phyloP scores from a whole-genome alignment of 2,113 vertebrate species.

The Neolamprologus variostigma region DNA sequence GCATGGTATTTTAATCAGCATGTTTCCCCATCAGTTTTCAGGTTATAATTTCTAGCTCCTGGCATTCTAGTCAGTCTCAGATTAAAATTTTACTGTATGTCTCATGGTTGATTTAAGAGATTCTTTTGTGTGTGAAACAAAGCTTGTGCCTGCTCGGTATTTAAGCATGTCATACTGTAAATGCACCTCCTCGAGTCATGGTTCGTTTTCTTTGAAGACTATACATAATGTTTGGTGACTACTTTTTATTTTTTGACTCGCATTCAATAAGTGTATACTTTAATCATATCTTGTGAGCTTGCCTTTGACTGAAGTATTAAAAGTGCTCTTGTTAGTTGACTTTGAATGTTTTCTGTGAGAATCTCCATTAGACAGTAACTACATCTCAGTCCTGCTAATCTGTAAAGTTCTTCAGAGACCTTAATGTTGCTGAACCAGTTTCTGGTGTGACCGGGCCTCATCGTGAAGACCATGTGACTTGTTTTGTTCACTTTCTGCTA shows the following conservation, averaged over 20 bases:
- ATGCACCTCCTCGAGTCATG: background rate
- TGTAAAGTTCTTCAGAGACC: background rate
- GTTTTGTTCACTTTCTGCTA: background rate
- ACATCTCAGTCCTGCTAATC: background rate
- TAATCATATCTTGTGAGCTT: background rate
- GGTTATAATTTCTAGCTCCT: background rate
- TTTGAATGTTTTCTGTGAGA: constrained; percentile 25
- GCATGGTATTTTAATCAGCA: background rate
- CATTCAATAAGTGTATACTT: background rate
- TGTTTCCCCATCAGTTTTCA: background rate
- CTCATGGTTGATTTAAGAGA: background rate
- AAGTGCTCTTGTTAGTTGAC: constrained; percentile 57
- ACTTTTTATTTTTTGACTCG: background rate
- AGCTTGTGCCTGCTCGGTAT: background rate
- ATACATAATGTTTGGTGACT: constrained; percentile 12
- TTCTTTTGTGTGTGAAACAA: background rate
- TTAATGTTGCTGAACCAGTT: background rate
- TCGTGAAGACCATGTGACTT: background rate
- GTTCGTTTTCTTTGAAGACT: background rate
- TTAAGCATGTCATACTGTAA: background rate
- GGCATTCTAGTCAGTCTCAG: constrained; percentile 4
- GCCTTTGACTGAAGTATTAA: constrained; percentile 24
- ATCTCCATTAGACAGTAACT: background rate
- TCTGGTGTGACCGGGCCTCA: background rate
- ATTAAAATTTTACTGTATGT: background rate